Conservation (phyloP, 1,140 invertebrate species). For the Orchestia grillus region DNA sequence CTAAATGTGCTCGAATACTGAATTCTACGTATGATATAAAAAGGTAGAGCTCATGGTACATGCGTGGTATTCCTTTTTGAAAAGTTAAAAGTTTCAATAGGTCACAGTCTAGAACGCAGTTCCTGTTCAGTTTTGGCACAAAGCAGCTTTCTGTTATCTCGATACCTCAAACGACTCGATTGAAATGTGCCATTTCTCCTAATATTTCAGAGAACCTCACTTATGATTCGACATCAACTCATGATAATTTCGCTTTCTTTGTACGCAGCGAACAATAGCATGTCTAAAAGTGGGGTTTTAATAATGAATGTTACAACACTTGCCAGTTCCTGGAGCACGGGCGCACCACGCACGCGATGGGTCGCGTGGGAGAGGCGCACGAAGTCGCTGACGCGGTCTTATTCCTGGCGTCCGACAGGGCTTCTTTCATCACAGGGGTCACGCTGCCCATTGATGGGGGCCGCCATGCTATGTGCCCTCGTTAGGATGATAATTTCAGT, state of each 20-base stretch:
- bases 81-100: too few species aligned
- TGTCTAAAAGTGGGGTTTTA: neutral
- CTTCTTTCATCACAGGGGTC: constrained; percentile 75
- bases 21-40: too few species aligned
- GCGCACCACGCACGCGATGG: constrained; percentile 75
- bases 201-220: neutral
- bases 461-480: constrained; percentile 70
- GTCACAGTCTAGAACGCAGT: too few species aligned
- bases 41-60: too few species aligned
- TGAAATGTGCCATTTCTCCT: neutral
- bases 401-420: constrained; percentile 74
- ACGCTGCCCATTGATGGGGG: constrained; percentile 72
- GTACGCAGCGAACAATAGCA: neutral
- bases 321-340: constrained; percentile 73
- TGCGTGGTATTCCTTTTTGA: too few species aligned
- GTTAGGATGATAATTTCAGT: constrained; percentile 61
- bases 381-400: constrained; percentile 75
- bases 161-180: too few species aligned
- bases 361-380: constrained; percentile 72
- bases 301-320: neutral
- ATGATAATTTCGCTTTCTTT: neutral
- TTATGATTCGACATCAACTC: neutral
- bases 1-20: too few species aligned
- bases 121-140: too few species aligned
- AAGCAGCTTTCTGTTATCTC: too few species aligned